Percentiles rank a stretch among this genome's conserved stretches.
These are phyloP conservation scores for Noctuana brunneofusca DNA, from an alignment of 2,888 invertebrate genomes.

Conservation along the genomic window DNA sequence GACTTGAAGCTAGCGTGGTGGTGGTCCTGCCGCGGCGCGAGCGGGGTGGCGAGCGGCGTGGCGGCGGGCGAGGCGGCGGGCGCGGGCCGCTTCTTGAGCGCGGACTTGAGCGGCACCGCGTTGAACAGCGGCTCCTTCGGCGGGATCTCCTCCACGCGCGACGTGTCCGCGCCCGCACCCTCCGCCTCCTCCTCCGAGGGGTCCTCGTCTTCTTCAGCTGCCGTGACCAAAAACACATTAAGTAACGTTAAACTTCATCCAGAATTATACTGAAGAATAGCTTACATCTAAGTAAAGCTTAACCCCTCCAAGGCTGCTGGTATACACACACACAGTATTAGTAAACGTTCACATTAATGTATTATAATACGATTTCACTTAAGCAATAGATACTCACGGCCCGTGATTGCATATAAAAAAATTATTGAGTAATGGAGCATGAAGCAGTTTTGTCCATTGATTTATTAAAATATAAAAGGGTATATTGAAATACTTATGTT, in stretches of 20 bases:
- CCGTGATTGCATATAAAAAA: neutral
- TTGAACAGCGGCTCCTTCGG: constrained; percentile 96
- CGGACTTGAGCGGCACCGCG: constrained; percentile 95
- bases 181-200: constrained; percentile 84
- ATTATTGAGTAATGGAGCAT: too few relatives aligned
- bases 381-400: too few relatives aligned
- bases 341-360: neutral
- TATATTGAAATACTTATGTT: too few relatives aligned
- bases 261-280: too few relatives aligned
- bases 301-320: neutral
- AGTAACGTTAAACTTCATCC: too few relatives aligned
- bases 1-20: constrained; percentile 66
- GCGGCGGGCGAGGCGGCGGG: constrained; percentile 85
- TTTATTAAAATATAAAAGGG: too few relatives aligned
- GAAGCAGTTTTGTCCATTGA: too few relatives aligned
- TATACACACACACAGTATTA: neutral
- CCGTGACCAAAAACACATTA: neutral
- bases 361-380: neutral
- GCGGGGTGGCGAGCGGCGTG: constrained; percentile 54
- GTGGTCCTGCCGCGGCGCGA: constrained; percentile 65
- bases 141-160: constrained; percentile 94
- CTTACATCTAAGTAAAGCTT: neutral
- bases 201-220: constrained; percentile 73
- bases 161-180: constrained; percentile 88
- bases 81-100: constrained; percentile 92